phyloP scores from a whole-genome alignment of 1,140 invertebrate species.

The Bombus confusus region DNA sequence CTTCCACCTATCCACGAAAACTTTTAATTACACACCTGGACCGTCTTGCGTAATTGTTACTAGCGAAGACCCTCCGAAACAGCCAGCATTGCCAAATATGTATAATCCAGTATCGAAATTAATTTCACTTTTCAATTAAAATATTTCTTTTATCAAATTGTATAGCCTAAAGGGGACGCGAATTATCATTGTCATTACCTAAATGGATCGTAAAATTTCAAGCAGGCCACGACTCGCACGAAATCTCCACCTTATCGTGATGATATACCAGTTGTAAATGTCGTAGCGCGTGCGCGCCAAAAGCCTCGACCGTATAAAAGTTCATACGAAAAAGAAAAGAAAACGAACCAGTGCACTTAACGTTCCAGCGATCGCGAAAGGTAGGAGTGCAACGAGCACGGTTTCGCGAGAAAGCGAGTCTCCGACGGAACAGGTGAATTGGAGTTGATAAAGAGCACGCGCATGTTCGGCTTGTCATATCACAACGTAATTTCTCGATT shows the following conservation, averaged over 20 bases:
- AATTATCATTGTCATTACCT: not conserved
- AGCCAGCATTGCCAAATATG: no score
- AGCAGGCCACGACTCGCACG: not conserved
- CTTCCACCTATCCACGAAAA: not conserved
- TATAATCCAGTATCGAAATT: no score
- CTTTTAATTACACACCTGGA: not conserved
- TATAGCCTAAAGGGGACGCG: not conserved
- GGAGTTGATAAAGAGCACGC: constrained; percentile 7
- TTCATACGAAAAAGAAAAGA: not conserved
- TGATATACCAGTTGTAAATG: not conserved
- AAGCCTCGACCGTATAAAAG: not conserved
- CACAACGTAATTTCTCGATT: constrained; percentile 29
- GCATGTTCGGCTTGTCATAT: not conserved
- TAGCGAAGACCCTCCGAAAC: no score
- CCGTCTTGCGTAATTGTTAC: not conserved
- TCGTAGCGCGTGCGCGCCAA: not conserved
- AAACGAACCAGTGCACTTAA: constrained; percentile 5
- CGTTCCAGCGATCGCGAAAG: not conserved
- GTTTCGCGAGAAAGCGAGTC: constrained; percentile 12
- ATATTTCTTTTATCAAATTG: not conserved
- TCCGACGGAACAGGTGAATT: constrained; percentile 11
- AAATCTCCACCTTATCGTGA: not conserved
- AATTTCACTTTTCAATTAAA: not conserved
- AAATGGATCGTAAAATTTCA: not conserved
- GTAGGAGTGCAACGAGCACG: not conserved